Conservation (phyloP, 1,140 invertebrate genomes). For the Alviniconcha marisindica region DNA sequence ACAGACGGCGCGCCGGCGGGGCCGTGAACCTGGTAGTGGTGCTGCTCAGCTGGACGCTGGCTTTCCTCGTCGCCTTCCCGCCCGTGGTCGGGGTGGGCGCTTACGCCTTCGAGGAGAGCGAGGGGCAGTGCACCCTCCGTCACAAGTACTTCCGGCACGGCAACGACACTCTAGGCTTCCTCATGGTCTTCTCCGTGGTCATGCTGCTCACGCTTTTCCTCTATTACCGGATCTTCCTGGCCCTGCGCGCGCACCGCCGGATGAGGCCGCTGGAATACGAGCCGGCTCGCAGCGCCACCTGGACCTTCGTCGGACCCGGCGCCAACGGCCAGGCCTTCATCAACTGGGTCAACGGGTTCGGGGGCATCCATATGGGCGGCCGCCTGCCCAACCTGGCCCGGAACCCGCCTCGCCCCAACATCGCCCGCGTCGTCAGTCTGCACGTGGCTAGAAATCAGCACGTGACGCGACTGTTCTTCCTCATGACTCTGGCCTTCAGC, state of each 20-base stretch:
- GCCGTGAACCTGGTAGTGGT: slow-evolving; percentile 57
- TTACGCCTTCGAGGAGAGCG: slow-evolving; percentile 63
- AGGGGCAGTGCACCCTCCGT: slow-evolving; percentile 68
- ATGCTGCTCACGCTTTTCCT: slow-evolving; percentile 58
- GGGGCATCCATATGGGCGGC: slow-evolving; percentile 25
- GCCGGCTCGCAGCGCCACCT: slow-evolving; percentile 65
- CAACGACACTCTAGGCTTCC: slow-evolving; percentile 69
- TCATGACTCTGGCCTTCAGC: slow-evolving; percentile 56
- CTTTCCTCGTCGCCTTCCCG: slow-evolving; percentile 65
- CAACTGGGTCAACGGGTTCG: slow-evolving; percentile 69
- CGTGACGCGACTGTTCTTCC: slow-evolving; percentile 63
- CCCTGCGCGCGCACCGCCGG: slow-evolving; percentile 63
- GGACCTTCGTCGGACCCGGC: slow-evolving; percentile 70
- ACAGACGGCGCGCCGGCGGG: slow-evolving; percentile 58
- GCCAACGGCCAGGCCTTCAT: slow-evolving; percentile 66
- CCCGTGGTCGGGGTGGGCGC: slow-evolving; percentile 68
- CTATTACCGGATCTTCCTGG: slow-evolving; percentile 68
- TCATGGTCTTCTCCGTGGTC: slow-evolving; percentile 62
- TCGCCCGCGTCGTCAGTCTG: slow-evolving; percentile 62
- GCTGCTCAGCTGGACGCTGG: slow-evolving; percentile 62
- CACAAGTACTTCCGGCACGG: slow-evolving; percentile 60
- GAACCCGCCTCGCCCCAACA: slow-evolving; percentile 55
- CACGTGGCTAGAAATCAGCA: slow-evolving; percentile 64
- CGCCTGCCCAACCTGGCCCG: slow-evolving; percentile 46
- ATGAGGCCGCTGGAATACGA: slow-evolving; percentile 66